Base-by-base conservation (phyloP, 2,797 vertebrate species). In the Gallinago nigripennis region DNA sequence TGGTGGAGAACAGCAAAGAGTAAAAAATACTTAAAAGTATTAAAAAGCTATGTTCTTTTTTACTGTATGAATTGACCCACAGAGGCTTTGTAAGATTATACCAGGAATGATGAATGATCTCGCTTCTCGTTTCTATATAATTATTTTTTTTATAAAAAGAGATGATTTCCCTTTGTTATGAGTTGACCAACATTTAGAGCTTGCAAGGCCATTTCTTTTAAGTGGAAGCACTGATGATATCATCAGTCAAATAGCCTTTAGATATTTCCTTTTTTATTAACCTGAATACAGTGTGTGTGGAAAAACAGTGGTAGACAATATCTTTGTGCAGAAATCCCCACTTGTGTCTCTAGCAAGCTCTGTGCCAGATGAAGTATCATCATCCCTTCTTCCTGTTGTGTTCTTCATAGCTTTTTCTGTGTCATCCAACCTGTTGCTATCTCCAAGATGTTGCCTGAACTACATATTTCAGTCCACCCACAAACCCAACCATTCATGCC, bases 401-500 rank as follows among this genome's bases (percentile, higher is more conserved):
- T 27, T 86, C 58, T 71, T 66, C 33, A 6, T 20, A 56, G 6
- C 16, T 60, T 24, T 33, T 86, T 58, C 30, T 68, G 15, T 19
- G 11, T 25, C 9, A 66, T 82, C n/a, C 24, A 57, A 3, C 10
- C 11, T 76, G 19, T 33, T 33, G 5, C 28, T 70, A 17, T 8
- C 14, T 88, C 14, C 15, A 15, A 60, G 53, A 58, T 1, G 0
- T 71, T 25, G 56, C 31, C 65, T 37, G 19, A 84, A 31, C 16
- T 65, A 24, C 5, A 2, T 27, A 16, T 58, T 84, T 75, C 41
- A 31, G 6, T 23, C 23, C 12, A 15, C 11, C 6, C 15, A 6
- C 8, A 7, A 7, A 53, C 51, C 7, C 17, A 28, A 11, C 2
- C 4, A 1, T 75, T 73, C 9, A 16, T 4, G 0, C 9, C 20